These are phyloP conservation scores for Heliornis fulica DNA, from an alignment of 2,113 vertebrate species.

Conservation along the genomic window DNA sequence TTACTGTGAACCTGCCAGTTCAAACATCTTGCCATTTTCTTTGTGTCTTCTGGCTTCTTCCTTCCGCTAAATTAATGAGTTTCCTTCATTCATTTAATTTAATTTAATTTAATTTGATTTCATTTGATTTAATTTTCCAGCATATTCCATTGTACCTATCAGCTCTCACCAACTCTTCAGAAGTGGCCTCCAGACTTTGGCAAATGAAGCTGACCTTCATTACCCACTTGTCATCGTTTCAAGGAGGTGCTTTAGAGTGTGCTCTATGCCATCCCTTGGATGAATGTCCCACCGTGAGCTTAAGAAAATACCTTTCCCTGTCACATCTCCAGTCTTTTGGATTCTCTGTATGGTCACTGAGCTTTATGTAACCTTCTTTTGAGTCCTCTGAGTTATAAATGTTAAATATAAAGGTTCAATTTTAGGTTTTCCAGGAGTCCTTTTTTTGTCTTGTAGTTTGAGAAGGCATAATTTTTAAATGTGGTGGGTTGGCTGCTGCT, in stretches of 20 bases:
- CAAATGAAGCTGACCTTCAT: not conserved
- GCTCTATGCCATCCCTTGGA: not conserved
- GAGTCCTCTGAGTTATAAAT: not conserved
- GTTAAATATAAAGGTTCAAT: not conserved
- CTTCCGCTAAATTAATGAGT: not conserved
- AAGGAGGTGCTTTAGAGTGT: not conserved
- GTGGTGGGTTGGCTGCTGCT: too few species aligned
- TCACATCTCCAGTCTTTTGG: not conserved
- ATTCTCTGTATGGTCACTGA: not conserved
- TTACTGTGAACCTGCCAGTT: not conserved
- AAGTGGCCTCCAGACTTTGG: not conserved
- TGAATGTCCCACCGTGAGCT: not conserved
- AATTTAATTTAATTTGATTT: not conserved
- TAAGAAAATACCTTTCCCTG: not conserved
- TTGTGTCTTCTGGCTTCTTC: not conserved
- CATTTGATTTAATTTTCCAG: not conserved
- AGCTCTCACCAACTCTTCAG: not conserved
- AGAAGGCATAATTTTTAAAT: not conserved
- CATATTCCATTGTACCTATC: not conserved
- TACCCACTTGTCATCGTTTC: not conserved
- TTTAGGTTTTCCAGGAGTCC: not conserved
- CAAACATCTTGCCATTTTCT: not conserved
- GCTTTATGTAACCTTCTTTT: not conserved
- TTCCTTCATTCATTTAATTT: not conserved
- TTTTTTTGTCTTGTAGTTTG: not conserved